Evolutionary conservation across 2,113 vertebrate species (phyloP).

Genomic region (Isichthys henryi): DNA sequence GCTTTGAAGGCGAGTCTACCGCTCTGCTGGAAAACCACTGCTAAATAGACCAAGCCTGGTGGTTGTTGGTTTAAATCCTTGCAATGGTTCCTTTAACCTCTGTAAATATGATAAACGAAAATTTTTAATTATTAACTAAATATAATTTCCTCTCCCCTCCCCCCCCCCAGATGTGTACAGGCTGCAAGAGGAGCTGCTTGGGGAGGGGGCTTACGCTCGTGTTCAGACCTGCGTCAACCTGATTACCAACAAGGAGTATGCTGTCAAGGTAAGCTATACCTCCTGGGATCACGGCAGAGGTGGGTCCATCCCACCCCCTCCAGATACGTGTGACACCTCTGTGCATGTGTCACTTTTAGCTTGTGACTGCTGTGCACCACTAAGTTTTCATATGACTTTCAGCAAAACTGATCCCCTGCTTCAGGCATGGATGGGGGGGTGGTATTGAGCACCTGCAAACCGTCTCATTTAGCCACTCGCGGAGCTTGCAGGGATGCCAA

Average conservation of each 20-base stretch:
- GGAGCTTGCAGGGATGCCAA: neutral
- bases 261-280: slow-evolving; percentile 76
- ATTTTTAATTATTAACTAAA: neutral
- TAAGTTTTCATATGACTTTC: neutral
- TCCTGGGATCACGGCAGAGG: neutral
- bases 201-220: slow-evolving; percentile 88
- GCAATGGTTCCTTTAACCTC: neutral
- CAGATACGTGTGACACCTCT: neutral
- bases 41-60: neutral
- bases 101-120: neutral
- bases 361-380: neutral
- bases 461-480: neutral
- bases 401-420: neutral
- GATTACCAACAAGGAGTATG: slow-evolving; percentile 95
- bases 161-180: slow-evolving; percentile 80
- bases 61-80: neutral
- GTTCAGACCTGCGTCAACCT: slow-evolving; percentile 91
- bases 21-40: neutral
- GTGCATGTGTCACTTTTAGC: neutral
- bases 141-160: neutral
- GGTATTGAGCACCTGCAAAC: neutral
- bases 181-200: slow-evolving; percentile 87
- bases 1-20: slow-evolving; percentile 76
- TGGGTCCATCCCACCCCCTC: neutral
- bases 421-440: neutral